Evolutionary conservation across 2,888 invertebrate species (phyloP).

Genomic region (Hirtodrosophila confusa): DNA sequence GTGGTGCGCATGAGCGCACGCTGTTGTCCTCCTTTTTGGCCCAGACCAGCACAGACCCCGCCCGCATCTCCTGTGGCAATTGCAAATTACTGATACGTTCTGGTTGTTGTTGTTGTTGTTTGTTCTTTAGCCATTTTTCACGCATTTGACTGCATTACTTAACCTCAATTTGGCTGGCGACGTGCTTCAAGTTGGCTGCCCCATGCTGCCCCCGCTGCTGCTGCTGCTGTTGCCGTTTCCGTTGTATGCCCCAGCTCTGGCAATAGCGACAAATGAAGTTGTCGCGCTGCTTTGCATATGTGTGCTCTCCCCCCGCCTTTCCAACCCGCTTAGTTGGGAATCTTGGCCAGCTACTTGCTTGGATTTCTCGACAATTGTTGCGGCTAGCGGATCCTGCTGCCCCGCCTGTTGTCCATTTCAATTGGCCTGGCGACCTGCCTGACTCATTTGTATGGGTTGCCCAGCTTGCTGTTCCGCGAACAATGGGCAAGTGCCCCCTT

Average conservation of each 20-base stretch:
- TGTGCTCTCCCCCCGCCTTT: neutral
- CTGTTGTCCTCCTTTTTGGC: conserved; percentile 48
- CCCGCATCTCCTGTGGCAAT: conserved; percentile 11
- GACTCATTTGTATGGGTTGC: conserved; percentile 63
- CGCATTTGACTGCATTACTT: conserved; percentile 77
- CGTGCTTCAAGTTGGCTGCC: conserved; percentile 57
- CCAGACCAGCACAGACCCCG: neutral
- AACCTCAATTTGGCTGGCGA: conserved; percentile 79
- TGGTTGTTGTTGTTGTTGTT: conserved; percentile 23
- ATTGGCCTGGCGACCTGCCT: conserved; percentile 48
- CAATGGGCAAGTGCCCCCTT: conserved; percentile 10
- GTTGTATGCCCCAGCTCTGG: conserved; percentile 47
- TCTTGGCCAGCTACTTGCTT: conserved; percentile 28
- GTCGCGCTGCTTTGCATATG: conserved; percentile 62
- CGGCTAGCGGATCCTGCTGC: conserved; percentile 42
- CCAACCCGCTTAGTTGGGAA: neutral
- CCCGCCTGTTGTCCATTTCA: conserved; percentile 20
- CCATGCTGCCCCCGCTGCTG: conserved; percentile 6
- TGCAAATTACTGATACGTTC: conserved; percentile 26
- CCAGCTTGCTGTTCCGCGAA: conserved; percentile 28
- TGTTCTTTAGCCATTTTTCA: conserved; percentile 62
- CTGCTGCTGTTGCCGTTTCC: conserved; percentile 46
- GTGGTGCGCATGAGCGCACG: conserved; percentile 39
- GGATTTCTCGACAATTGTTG: conserved; percentile 22
- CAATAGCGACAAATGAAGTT: conserved; percentile 68